These are phyloP conservation scores for Eumerus sabulonum DNA, from an alignment of 2,888 invertebrate genomes.

Conservation along the genomic window DNA sequence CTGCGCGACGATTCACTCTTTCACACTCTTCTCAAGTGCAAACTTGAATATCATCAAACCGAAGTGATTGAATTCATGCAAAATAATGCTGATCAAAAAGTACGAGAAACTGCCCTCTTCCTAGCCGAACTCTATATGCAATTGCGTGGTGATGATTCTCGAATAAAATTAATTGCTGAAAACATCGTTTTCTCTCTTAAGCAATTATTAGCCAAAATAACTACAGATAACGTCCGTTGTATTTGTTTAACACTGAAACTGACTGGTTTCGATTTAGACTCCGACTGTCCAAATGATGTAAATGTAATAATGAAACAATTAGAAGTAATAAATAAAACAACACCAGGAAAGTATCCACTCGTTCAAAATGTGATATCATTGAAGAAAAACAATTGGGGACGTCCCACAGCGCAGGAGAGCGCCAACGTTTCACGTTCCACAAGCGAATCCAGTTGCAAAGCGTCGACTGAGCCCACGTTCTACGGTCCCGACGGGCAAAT, in stretches of 20 bases:
- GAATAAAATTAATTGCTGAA: constrained; percentile 80
- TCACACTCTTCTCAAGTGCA: constrained; percentile 81
- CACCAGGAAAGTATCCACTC: constrained; percentile 76
- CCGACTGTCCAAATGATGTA: constrained; percentile 77
- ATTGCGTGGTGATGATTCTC: constrained; percentile 81
- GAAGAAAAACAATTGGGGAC: constrained; percentile 78
- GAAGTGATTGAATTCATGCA: constrained; percentile 79
- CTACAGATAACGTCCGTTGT: constrained; percentile 88
- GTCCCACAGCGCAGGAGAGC: constrained; percentile 72
- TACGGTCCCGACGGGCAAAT: constrained; percentile 89
- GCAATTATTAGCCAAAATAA: constrained; percentile 84
- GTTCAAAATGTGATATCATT: constrained; percentile 77
- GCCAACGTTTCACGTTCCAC: constrained; percentile 68
- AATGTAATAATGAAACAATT: constrained; percentile 74
- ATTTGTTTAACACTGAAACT: constrained; percentile 87
- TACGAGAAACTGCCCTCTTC: constrained; percentile 89
- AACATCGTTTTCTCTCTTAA: constrained; percentile 85
- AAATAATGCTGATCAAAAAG: constrained; percentile 77
- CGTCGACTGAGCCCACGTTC: constrained; percentile 82
- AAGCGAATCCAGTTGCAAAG: constrained; percentile 69
- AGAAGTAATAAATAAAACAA: constrained; percentile 73
- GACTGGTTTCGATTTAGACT: constrained; percentile 78
- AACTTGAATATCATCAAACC: constrained; percentile 80
- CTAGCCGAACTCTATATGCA: constrained; percentile 91
- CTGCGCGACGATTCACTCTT: constrained; percentile 79